These are phyloP conservation scores for Crioceris asparagi DNA, from an alignment of 2,888 invertebrate species.

Conservation along the genomic window DNA sequence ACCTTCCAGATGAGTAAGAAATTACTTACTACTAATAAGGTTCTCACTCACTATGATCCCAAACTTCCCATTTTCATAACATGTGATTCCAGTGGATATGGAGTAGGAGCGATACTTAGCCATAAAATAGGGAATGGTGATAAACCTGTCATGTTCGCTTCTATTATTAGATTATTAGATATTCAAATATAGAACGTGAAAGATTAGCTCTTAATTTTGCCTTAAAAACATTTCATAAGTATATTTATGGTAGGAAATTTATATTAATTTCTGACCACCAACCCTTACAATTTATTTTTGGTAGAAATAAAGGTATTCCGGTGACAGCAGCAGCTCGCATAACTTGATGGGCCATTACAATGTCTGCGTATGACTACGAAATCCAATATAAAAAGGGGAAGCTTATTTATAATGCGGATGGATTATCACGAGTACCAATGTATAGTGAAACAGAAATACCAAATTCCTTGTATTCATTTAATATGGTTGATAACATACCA, in stretches of 20 bases:
- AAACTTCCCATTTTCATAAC: conserved; percentile 16
- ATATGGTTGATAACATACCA: conserved; percentile 2
- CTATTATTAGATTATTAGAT: conserved; percentile 22
- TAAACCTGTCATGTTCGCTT: conserved; percentile 16
- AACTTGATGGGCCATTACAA: conserved; percentile 13
- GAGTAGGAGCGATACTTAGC: conserved; percentile 18
- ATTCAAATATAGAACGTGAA: conserved; percentile 28
- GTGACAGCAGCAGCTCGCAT: too few species aligned
- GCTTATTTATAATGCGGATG: conserved; percentile 9
- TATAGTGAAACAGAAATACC: neutral
- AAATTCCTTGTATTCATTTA: conserved; percentile 4
- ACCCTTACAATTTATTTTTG: conserved; percentile 14
- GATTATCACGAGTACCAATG: conserved; percentile 5
- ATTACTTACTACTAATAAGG: conserved; percentile 13
- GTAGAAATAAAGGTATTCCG: conserved; percentile 9
- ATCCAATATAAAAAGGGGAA: conserved; percentile 9
- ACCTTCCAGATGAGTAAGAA: conserved; percentile 18
- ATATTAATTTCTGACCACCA: conserved; percentile 12
- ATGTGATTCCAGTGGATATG: conserved; percentile 19
- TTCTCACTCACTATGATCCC: conserved; percentile 18
- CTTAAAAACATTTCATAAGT: conserved; percentile 27
- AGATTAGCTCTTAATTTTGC: conserved; percentile 29
- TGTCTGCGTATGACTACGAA: conserved; percentile 13
- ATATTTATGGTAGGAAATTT: conserved; percentile 27
- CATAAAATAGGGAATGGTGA: conserved; percentile 16